Evolutionary conservation across 2,797 vertebrate species (phyloP).

Genomic region (Gymnoscopelus microlampas): DNA sequence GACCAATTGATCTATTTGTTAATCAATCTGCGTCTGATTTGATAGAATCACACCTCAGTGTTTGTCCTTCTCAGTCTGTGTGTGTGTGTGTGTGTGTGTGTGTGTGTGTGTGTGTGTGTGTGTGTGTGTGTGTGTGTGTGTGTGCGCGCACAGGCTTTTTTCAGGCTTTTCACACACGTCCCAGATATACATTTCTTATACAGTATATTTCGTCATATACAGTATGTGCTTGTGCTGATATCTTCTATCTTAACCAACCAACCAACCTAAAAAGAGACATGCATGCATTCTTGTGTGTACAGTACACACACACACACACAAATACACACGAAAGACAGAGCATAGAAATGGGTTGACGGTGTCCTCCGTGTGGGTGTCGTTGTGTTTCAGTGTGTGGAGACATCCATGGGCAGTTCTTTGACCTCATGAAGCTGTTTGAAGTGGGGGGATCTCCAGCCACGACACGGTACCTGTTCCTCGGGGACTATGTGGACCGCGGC

Average conservation of each 20-base stretch:
- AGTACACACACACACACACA: not conserved
- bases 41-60: not conserved
- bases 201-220: too few relatives aligned
- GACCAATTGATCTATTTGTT: not conserved
- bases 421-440: constrained; percentile 89
- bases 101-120: too few relatives aligned
- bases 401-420: constrained; percentile 89
- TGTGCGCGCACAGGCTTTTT: too few relatives aligned
- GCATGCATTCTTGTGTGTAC: not conserved
- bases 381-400: constrained; percentile 83
- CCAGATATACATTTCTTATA: too few relatives aligned
- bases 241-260: too few relatives aligned
- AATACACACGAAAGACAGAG: not conserved
- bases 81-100: too few relatives aligned
- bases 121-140: too few relatives aligned
- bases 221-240: too few relatives aligned
- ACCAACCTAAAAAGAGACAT: too few relatives aligned
- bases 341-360: not conserved
- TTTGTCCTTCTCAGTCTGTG: too few relatives aligned
- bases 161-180: too few relatives aligned
- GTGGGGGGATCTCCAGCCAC: constrained; percentile 87
- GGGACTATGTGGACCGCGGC: constrained; percentile 87
- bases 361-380: constrained; percentile 15
- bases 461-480: constrained; percentile 87
- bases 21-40: not conserved